Evolutionary conservation across 2,888 invertebrate species (phyloP).

Genomic region (Amblyteles armatorius): DNA sequence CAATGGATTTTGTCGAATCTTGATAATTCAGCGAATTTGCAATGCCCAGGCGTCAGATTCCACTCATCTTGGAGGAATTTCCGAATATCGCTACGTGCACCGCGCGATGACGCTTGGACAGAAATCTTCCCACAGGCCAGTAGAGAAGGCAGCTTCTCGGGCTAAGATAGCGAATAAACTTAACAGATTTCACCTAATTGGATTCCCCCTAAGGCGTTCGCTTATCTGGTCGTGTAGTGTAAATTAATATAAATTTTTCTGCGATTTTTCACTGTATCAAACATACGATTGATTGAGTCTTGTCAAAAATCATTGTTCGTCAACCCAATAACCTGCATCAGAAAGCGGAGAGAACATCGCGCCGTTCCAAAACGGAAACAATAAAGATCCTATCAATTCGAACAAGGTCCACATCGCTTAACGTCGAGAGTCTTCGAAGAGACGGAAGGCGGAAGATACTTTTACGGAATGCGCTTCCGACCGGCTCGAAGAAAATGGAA

Average conservation of each 20-base stretch:
- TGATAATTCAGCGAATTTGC: too few relatives aligned
- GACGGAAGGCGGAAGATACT: background rate
- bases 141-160: background rate
- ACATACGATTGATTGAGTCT: background rate
- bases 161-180: background rate
- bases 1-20: too few relatives aligned
- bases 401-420: constrained; percentile 14
- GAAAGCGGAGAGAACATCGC: background rate
- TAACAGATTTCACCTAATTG: background rate
- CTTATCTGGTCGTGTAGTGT: background rate
- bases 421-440: background rate
- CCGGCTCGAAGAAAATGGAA: constrained; percentile 18
- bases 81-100: background rate
- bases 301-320: background rate
- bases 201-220: too few relatives aligned
- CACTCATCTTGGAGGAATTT: background rate
- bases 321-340: background rate
- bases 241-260: background rate
- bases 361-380: background rate
- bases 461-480: constrained; percentile 4
- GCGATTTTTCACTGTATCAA: background rate
- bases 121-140: background rate
- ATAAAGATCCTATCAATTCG: background rate
- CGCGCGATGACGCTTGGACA: background rate
- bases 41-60: too few relatives aligned